A percentile compares a stretch with the other conserved stretches of the same genome.
Evolutionary conservation across 64 coral and sea anemone species (phyloP).

Genomic region (Dendronephthya gigantea): DNA sequence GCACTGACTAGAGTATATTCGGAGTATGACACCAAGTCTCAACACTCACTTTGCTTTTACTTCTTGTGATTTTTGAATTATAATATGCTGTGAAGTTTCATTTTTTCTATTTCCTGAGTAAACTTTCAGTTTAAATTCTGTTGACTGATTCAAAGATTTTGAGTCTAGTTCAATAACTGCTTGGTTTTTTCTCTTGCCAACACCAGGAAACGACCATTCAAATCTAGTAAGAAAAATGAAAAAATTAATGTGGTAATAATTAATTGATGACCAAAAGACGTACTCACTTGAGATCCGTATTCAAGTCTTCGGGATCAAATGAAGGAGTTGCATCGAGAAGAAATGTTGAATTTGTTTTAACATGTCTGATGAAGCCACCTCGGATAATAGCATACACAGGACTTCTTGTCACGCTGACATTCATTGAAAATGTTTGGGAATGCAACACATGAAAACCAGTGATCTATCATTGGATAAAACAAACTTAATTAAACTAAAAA

Average conservation of each 20-base stretch:
- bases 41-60: background rate
- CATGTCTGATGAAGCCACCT: background rate
- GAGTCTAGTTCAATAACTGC: background rate
- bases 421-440: background rate
- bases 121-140: background rate
- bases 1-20: too few relatives aligned
- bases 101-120: background rate
- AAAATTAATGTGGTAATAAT: background rate
- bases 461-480: background rate
- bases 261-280: too few relatives aligned
- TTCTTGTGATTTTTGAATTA: background rate
- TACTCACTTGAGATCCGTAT: background rate
- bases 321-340: background rate
- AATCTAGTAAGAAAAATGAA: background rate
- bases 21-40: background rate
- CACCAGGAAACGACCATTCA: background rate
- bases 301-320: background rate
- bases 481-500: too few relatives aligned
- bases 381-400: background rate
- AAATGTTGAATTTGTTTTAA: background rate
- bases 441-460: background rate
- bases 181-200: background rate
- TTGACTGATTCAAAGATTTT: background rate
- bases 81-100: background rate
- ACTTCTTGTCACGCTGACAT: background rate